Evolutionary conservation across 2,113 vertebrate species (phyloP).

Genomic region (Verasper variegatus): DNA sequence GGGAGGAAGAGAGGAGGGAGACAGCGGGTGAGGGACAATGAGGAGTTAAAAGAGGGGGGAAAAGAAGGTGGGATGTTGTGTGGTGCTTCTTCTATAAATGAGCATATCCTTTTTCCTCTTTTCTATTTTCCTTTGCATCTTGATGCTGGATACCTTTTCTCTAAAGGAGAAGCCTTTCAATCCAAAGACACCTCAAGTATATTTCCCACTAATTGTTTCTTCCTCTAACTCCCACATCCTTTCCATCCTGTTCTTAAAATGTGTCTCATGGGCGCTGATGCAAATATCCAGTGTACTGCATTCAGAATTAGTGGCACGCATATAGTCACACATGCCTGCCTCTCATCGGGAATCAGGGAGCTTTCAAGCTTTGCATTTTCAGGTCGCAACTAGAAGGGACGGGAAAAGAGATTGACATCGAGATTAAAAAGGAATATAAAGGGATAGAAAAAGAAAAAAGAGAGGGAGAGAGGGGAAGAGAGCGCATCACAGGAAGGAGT

Average conservation of each 20-base stretch:
- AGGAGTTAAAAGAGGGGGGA: slow-evolving; percentile 29
- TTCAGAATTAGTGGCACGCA: background rate
- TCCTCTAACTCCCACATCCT: slow-evolving; percentile 11
- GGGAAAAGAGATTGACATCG: background rate
- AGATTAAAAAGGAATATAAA: slow-evolving; percentile 5
- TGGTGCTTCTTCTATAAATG: slow-evolving; percentile 14
- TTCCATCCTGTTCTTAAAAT: background rate
- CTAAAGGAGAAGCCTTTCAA: background rate
- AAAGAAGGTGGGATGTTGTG: slow-evolving; percentile 39
- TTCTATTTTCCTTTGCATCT: slow-evolving; percentile 19
- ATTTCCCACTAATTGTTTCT: background rate
- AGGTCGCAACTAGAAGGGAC: background rate
- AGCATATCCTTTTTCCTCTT: slow-evolving; percentile 4
- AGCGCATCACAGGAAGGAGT: slow-evolving; percentile 40
- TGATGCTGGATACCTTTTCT: background rate
- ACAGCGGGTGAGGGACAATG: slow-evolving; percentile 45
- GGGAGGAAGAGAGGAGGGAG: slow-evolving; percentile 32
- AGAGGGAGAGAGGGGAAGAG: slow-evolving; percentile 1
- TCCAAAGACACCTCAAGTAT: background rate
- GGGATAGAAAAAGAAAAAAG: background rate
- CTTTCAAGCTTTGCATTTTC: slow-evolving; percentile 24
- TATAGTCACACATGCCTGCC: background rate
- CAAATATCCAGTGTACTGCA: background rate
- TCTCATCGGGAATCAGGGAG: slow-evolving; percentile 5
- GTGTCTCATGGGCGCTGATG: background rate